phyloP scores from a whole-genome alignment of 2,888 invertebrate genomes.

The Sinodicranocentrus sp. region DNA sequence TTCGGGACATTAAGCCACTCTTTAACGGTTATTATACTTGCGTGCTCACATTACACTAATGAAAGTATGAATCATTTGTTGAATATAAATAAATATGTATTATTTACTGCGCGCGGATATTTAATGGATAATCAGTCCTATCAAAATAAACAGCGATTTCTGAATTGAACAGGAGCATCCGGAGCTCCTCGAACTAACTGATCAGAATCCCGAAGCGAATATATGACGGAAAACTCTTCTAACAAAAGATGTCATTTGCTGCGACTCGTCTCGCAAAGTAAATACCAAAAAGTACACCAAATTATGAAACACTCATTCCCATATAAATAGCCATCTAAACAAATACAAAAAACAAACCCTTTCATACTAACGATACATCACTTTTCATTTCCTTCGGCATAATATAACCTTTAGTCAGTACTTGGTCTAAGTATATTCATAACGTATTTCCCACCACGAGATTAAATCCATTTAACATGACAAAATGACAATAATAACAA shows the following conservation, averaged over 20 bases:
- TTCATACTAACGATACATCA: not conserved
- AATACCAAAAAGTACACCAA: not conserved
- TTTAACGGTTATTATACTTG: too few species aligned
- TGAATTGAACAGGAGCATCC: too few species aligned
- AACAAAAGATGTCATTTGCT: too few species aligned
- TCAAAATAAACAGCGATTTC: not conserved
- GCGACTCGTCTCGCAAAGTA: too few species aligned
- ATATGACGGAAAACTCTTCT: too few species aligned
- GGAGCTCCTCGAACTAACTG: too few species aligned
- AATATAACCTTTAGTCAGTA: not conserved
- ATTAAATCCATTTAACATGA: conserved; percentile 7
- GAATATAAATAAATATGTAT: not conserved
- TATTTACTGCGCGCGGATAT: not conserved
- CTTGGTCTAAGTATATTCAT: not conserved
- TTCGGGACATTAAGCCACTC: too few species aligned
- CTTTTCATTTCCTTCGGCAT: not conserved
- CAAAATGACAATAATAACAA: not conserved
- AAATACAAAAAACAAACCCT: not conserved
- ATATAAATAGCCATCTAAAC: conserved; percentile 7
- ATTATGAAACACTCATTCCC: not conserved
- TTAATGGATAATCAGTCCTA: conserved; percentile 17
- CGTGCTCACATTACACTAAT: too few species aligned
- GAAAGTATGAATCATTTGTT: not conserved
- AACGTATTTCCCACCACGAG: too few species aligned
- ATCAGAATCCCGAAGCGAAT: too few species aligned